phyloP scores from a whole-genome alignment of 1,140 invertebrate species.

The Drosophila bocqueti region DNA sequence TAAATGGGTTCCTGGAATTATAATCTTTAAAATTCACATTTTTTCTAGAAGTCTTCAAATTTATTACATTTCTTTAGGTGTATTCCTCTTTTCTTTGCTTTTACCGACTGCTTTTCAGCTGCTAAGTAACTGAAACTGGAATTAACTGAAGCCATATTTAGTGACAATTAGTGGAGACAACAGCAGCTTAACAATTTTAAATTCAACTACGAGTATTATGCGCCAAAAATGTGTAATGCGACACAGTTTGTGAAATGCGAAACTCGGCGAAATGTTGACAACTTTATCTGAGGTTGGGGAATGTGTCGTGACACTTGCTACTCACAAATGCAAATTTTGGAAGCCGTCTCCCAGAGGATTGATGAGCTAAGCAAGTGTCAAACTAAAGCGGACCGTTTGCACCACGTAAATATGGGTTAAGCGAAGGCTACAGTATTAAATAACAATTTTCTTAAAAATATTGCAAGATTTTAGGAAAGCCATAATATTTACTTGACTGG shows the following conservation, averaged over 20 bases:
- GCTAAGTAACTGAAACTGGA: slow-evolving; percentile 49
- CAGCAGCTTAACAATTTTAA: slow-evolving; percentile 22
- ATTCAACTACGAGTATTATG: slow-evolving; percentile 16
- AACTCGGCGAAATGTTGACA: slow-evolving; percentile 29
- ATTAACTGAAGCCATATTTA: slow-evolving; percentile 66
- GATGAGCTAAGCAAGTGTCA: slow-evolving; percentile 28
- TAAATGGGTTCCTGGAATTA: neutral
- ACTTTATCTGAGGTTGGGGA: slow-evolving; percentile 4
- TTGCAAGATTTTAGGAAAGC: slow-evolving; percentile 3
- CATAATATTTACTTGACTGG: slow-evolving; percentile 24
- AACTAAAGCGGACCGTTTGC: slow-evolving; percentile 8
- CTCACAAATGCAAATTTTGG: slow-evolving; percentile 32
- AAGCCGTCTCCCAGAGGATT: neutral
- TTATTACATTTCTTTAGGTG: neutral
- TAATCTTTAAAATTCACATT: neutral
- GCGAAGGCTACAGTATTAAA: slow-evolving; percentile 4
- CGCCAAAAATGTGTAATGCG: slow-evolving; percentile 54
- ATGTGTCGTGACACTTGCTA: slow-evolving; percentile 37
- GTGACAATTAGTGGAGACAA: slow-evolving; percentile 56
- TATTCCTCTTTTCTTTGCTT: neutral
- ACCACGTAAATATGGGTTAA: slow-evolving; percentile 6
- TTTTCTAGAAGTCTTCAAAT: neutral
- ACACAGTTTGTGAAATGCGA: slow-evolving; percentile 56
- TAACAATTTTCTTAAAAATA: slow-evolving; percentile 13
- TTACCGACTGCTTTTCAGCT: neutral